Percentiles rank a stretch among this genome's conserved stretches.
Conservation (phyloP, 2,113 vertebrate genomes). For the Hypanus sabinus region DNA sequence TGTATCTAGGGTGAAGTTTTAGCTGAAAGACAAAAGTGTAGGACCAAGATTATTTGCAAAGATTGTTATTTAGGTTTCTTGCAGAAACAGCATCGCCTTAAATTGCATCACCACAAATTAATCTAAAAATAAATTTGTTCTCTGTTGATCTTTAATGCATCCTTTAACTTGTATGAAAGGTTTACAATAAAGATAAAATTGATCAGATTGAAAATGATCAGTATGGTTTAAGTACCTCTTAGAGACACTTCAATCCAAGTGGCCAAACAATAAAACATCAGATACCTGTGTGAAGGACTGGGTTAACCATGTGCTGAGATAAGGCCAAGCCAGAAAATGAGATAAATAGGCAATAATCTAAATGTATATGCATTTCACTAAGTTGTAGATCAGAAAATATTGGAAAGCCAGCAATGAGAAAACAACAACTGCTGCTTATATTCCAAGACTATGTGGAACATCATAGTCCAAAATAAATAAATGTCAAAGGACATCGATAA, state of each 20-base stretch:
- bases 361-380: neutral
- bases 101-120: neutral
- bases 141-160: neutral
- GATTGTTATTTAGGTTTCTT: neutral
- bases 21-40: constrained; percentile 14
- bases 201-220: neutral
- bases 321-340: neutral
- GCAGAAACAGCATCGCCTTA: neutral
- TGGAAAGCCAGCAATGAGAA: neutral
- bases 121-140: neutral
- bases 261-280: neutral
- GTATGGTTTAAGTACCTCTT: neutral
- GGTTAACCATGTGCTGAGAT: neutral
- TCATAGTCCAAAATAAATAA: neutral
- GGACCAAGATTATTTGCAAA: neutral
- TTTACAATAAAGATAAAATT: neutral
- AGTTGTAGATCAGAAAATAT: neutral
- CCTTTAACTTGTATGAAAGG: neutral
- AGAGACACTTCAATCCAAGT: neutral
- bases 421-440: neutral
- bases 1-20: neutral
- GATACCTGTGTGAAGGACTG: neutral
- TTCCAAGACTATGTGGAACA: neutral
- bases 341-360: neutral
- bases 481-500: neutral